phyloP scores from a whole-genome alignment of 2,797 vertebrate species.

The Alcedo atthis region DNA sequence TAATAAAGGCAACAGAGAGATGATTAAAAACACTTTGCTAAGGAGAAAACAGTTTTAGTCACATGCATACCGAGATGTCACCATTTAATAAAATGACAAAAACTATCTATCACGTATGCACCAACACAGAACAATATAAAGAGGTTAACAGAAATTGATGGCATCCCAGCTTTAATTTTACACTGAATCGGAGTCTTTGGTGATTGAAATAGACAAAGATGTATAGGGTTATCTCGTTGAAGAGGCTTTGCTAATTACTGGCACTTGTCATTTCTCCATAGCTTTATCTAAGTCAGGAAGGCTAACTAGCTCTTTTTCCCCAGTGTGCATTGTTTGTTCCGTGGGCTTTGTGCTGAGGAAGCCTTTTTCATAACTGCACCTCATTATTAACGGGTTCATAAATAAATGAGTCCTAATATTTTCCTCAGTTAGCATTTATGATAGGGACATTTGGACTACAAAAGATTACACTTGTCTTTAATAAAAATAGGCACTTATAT shows the following conservation, averaged over 20 bases:
- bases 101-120: constrained; percentile 90
- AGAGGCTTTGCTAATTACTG: constrained; percentile 91
- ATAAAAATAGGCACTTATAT: constrained; percentile 88
- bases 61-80: constrained; percentile 77
- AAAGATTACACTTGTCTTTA: constrained; percentile 89
- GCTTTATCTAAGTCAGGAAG: constrained; percentile 91
- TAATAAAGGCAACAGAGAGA: constrained; percentile 54
- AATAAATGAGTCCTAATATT: constrained; percentile 91
- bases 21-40: constrained; percentile 78
- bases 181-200: constrained; percentile 83
- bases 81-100: constrained; percentile 93
- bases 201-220: constrained; percentile 96
- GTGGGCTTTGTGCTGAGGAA: constrained; percentile 87
- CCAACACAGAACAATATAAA: constrained; percentile 88
- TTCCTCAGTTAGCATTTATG: constrained; percentile 90
- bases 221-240: constrained; percentile 90
- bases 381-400: constrained; percentile 94
- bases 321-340: constrained; percentile 88
- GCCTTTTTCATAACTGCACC: constrained; percentile 83
- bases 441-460: constrained; percentile 86
- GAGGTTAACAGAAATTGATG: constrained; percentile 95
- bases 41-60: constrained; percentile 79
- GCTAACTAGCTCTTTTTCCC: constrained; percentile 89
- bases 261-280: constrained; percentile 88
- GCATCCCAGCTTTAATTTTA: constrained; percentile 90